A percentile compares a stretch with the other conserved stretches of the same genome.
phyloP scores from a whole-genome alignment of 2,113 vertebrate species.

The Eupsittula cactorum region DNA sequence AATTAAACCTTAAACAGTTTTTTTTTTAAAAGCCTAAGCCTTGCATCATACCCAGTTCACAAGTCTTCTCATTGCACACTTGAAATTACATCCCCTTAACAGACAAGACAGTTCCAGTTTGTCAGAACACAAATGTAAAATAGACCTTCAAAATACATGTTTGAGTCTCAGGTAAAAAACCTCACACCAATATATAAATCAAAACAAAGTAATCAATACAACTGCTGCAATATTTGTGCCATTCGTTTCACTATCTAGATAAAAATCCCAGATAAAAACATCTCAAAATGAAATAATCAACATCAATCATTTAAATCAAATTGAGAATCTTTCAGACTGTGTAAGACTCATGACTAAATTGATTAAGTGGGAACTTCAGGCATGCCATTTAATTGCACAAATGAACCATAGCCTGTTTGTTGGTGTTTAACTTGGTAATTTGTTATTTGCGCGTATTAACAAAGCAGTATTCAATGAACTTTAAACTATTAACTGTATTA shows the following conservation, averaged over 20 bases:
- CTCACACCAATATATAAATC: constrained; percentile 44
- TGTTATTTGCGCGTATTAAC: constrained; percentile 56
- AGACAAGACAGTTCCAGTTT: constrained; percentile 61
- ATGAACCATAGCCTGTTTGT: constrained; percentile 9
- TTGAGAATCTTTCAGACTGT: constrained; percentile 70
- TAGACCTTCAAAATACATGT: constrained; percentile 58
- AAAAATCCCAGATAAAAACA: constrained; percentile 50
- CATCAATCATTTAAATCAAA: constrained; percentile 66
- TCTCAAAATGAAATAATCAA: constrained; percentile 63
- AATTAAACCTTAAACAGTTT: background rate
- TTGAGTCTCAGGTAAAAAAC: constrained; percentile 46
- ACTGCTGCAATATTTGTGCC: constrained; percentile 30
- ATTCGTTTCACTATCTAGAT: constrained; percentile 39
- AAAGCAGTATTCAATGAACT: constrained; percentile 7
- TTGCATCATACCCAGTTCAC: background rate
- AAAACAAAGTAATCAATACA: constrained; percentile 67
- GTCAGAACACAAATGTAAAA: constrained; percentile 65
- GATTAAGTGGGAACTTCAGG: constrained; percentile 58
- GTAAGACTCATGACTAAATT: constrained; percentile 51
- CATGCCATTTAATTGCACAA: constrained; percentile 50
- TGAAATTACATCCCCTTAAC: constrained; percentile 54
- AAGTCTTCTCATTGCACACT: background rate
- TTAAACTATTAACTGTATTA: too few species aligned
- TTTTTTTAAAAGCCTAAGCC: background rate
- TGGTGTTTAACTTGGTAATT: constrained; percentile 35